Evolutionary conservation across 2,888 invertebrate genomes (phyloP).

Genomic region (Carpatolechia fugitivella): DNA sequence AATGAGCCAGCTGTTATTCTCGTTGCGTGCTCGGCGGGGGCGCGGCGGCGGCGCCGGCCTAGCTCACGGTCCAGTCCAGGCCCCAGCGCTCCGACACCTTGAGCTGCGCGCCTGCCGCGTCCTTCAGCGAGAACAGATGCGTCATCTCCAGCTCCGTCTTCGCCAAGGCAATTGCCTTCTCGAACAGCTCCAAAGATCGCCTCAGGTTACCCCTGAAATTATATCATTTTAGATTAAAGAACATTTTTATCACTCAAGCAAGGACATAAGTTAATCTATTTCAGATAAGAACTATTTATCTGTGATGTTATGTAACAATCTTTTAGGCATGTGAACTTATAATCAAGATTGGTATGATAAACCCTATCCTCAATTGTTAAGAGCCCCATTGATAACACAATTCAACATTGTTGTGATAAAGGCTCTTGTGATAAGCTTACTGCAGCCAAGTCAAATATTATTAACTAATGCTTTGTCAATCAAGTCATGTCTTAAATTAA

Average conservation of each 20-base stretch:
- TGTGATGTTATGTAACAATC: conserved; percentile 9
- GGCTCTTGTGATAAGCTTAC: conserved; percentile 3
- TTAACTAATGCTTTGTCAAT: conserved; percentile 8
- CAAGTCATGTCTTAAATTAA: conserved; percentile 23
- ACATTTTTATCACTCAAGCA: not conserved
- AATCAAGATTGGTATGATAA: conserved; percentile 10
- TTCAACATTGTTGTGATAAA: conserved; percentile 9
- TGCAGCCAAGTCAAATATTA: conserved; percentile 5
- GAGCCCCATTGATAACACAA: conserved; percentile 7
- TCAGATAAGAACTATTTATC: not conserved
- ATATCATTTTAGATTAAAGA: conserved; percentile 4
- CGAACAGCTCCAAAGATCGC: conserved; percentile 90
- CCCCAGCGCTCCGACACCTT: conserved; percentile 89
- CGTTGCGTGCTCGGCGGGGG: conserved; percentile 39
- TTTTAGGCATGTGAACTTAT: not conserved
- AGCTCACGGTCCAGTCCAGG: conserved; percentile 78
- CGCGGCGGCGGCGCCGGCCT: conserved; percentile 33
- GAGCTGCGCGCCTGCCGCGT: conserved; percentile 94
- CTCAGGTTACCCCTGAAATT: conserved; percentile 88
- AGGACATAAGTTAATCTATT: not conserved
- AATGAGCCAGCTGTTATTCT: conserved; percentile 50
- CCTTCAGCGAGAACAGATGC: conserved; percentile 92
- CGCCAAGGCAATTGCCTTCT: conserved; percentile 91
- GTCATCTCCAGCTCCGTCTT: conserved; percentile 94
- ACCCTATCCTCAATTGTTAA: conserved; percentile 3